Evolutionary conservation across 1,140 invertebrate species (phyloP).

Genomic region (Neodiprion fabricii): DNA sequence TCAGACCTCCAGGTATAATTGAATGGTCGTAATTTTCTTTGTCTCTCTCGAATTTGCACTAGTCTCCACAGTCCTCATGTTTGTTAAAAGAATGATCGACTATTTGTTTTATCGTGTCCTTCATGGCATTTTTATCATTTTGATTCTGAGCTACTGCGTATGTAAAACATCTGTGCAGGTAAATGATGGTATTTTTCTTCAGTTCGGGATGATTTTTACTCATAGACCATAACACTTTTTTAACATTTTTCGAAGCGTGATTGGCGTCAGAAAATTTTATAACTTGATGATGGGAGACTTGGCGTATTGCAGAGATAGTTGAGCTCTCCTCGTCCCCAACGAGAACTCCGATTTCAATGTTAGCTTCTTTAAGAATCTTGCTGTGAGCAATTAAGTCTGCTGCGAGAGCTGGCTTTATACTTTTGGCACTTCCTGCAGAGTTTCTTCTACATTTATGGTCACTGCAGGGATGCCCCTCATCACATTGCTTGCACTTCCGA

Average conservation of each 20-base stretch:
- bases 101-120: conserved; percentile 15
- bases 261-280: conserved; percentile 21
- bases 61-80: conserved; percentile 11
- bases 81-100: conserved; percentile 18
- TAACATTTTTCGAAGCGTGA: conserved; percentile 20
- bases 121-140: conserved; percentile 18
- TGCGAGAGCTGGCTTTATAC: conserved; percentile 20
- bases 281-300: conserved; percentile 11
- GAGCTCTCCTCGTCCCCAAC: conserved; percentile 26
- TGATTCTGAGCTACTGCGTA: conserved; percentile 20
- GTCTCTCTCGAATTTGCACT: conserved; percentile 11
- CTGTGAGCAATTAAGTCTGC: conserved; percentile 14
- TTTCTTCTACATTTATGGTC: conserved; percentile 23
- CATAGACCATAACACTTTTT: conserved; percentile 16
- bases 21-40: conserved; percentile 15
- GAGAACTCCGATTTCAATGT: conserved; percentile 22
- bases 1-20: conserved; percentile 19
- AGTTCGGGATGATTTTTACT: conserved; percentile 19
- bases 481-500: conserved; percentile 22
- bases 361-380: conserved; percentile 13
- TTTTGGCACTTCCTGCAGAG: conserved; percentile 25
- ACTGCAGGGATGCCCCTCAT: not conserved
- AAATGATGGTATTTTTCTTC: conserved; percentile 8
- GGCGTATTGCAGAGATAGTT: conserved; percentile 16
- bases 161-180: not conserved